Percentiles rank a stretch among this genome's conserved stretches.
These are phyloP conservation scores for Podargus strigoides DNA, from an alignment of 2,797 vertebrate genomes.

Conservation along the genomic window DNA sequence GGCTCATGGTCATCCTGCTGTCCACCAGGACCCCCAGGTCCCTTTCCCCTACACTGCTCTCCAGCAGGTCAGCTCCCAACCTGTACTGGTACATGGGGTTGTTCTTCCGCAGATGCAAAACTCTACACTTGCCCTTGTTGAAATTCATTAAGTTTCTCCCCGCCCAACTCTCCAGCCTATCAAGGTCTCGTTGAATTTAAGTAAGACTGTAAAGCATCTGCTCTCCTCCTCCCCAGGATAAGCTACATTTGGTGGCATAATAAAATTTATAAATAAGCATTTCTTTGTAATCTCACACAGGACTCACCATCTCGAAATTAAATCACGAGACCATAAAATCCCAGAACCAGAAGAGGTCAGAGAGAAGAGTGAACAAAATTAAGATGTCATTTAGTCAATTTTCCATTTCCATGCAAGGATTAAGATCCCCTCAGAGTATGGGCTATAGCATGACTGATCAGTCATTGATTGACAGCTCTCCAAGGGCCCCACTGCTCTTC, in stretches of 20 bases:
- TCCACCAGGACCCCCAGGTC: too few species aligned
- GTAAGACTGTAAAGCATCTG: not conserved
- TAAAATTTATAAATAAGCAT: not conserved
- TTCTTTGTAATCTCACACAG: not conserved
- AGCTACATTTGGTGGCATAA: not conserved
- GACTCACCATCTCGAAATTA: not conserved
- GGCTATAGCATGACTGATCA: not conserved
- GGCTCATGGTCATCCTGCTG: too few species aligned
- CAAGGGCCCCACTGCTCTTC: not conserved
- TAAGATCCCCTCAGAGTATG: not conserved
- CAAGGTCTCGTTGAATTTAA: too few species aligned
- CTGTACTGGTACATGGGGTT: too few species aligned
- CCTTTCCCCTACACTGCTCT: too few species aligned
- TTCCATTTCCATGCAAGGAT: not conserved
- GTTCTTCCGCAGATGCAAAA: too few species aligned
- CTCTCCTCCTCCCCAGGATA: not conserved
- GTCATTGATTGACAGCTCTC: not conserved
- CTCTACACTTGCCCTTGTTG: too few species aligned
- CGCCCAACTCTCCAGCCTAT: too few species aligned
- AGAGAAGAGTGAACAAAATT: not conserved
- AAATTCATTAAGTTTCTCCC: too few species aligned
- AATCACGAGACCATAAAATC: not conserved
- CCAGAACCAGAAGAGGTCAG: not conserved
- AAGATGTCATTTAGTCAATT: not conserved
- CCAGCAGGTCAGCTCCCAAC: too few species aligned